Conservation (phyloP, 2,888 invertebrate species). For the Synanthedon myopaeformis region DNA sequence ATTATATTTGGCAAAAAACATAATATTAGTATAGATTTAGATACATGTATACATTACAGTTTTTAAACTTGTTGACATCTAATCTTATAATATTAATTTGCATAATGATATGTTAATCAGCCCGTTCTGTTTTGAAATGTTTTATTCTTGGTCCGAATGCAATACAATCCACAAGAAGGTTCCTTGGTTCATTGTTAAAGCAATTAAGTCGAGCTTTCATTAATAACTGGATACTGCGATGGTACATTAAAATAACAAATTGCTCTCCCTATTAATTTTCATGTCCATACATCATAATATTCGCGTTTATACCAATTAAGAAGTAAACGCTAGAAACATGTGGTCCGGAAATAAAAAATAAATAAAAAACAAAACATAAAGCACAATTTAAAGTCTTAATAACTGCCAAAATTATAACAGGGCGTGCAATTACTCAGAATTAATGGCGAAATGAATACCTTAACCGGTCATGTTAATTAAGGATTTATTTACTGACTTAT, state of each 20-base stretch:
- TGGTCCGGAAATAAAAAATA: slow-evolving; percentile 36
- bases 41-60: no score
- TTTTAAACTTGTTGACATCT: no score
- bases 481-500: slow-evolving; percentile 46
- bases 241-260: slow-evolving; percentile 37
- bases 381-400: slow-evolving; percentile 56
- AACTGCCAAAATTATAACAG: slow-evolving; percentile 52
- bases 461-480: slow-evolving; percentile 62
- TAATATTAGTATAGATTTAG: no score
- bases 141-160: slow-evolving; percentile 2
- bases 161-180: slow-evolving; percentile 1
- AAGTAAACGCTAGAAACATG: slow-evolving; percentile 36
- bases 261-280: slow-evolving; percentile 42
- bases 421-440: slow-evolving; percentile 59
- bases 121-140: not conserved
- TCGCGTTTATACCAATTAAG: slow-evolving; percentile 52
- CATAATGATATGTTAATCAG: no score
- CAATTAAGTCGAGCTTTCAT: slow-evolving; percentile 22
- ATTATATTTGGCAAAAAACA: no score
- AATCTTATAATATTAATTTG: no score
- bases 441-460: slow-evolving; percentile 69
- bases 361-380: slow-evolving; percentile 50
- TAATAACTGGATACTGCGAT: slow-evolving; percentile 17
- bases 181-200: slow-evolving; percentile 11
- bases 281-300: slow-evolving; percentile 50